A percentile compares a stretch with the other conserved stretches of the same genome.
Evolutionary conservation across 2,888 invertebrate species (phyloP).

Genomic region (Tethea ocularis): DNA sequence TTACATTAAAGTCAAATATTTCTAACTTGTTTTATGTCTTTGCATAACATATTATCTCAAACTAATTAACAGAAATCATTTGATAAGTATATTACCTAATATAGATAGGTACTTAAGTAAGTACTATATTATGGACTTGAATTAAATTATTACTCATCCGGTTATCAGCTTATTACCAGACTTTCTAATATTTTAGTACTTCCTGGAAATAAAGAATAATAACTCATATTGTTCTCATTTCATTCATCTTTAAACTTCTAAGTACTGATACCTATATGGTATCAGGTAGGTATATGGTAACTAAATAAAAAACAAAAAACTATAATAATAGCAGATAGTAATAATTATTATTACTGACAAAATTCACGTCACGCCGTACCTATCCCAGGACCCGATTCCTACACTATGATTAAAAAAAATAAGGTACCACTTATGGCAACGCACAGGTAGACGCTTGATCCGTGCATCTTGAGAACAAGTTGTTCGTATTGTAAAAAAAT

Average conservation of each 20-base stretch:
- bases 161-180: neutral
- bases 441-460: neutral
- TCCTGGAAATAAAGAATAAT: neutral
- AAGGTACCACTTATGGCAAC: neutral
- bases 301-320: too few species aligned
- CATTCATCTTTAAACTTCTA: too few species aligned
- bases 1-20: neutral
- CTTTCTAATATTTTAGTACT: neutral
- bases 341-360: neutral
- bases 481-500: constrained; percentile 40
- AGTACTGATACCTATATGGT: too few species aligned
- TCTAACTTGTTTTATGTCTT: neutral
- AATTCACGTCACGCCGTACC: too few species aligned
- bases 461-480: constrained; percentile 12
- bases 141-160: neutral
- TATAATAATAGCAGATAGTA: too few species aligned
- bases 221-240: neutral
- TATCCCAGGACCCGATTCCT: too few species aligned
- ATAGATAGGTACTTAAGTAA: neutral
- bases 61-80: neutral
- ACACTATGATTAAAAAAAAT: neutral
- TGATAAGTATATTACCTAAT: neutral
- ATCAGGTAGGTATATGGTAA: too few species aligned
- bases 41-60: neutral
- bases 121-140: too few species aligned